Conservation (phyloP, 2,888 invertebrate species). For the Nyleta sp. region DNA sequence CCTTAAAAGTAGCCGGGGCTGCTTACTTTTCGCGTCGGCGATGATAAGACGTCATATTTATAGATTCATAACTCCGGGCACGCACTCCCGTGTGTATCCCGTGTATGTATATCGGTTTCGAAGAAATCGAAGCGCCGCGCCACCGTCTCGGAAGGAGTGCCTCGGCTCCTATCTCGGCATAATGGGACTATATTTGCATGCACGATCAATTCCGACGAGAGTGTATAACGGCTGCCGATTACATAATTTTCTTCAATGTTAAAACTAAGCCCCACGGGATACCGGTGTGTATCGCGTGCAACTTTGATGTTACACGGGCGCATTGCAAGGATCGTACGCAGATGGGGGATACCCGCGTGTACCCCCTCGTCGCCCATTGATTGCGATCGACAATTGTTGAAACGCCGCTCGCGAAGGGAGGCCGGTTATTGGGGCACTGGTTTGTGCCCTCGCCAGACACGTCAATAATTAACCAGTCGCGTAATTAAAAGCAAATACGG, state of each 20-base stretch:
- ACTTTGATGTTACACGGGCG: conserved; percentile 77
- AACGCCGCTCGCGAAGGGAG: conserved; percentile 66
- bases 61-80: conserved; percentile 48
- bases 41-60: conserved; percentile 46
- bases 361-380: conserved; percentile 48
- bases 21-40: conserved; percentile 35
- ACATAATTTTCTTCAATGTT: conserved; percentile 80
- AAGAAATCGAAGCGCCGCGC: conserved; percentile 35
- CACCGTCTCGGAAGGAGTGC: conserved; percentile 39
- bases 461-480: conserved; percentile 78
- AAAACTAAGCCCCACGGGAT: conserved; percentile 74
- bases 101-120: conserved; percentile 23
- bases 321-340: conserved; percentile 66
- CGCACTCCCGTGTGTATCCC: conserved; percentile 23
- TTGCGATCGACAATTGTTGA: conserved; percentile 71
- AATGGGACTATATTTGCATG: conserved; percentile 76
- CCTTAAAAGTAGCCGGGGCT: conserved; percentile 20
- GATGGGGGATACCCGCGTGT: conserved; percentile 44
- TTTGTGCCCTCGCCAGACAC: conserved; percentile 66
- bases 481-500: conserved; percentile 80
- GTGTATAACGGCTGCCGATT: conserved; percentile 76
- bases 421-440: conserved; percentile 68
- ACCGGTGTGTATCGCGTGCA: conserved; percentile 76
- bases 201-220: conserved; percentile 73
- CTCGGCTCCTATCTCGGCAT: conserved; percentile 33